These are phyloP conservation scores for Ryuthela nishihirai DNA, from an alignment of 2,888 invertebrate genomes.

Conservation along the genomic window DNA sequence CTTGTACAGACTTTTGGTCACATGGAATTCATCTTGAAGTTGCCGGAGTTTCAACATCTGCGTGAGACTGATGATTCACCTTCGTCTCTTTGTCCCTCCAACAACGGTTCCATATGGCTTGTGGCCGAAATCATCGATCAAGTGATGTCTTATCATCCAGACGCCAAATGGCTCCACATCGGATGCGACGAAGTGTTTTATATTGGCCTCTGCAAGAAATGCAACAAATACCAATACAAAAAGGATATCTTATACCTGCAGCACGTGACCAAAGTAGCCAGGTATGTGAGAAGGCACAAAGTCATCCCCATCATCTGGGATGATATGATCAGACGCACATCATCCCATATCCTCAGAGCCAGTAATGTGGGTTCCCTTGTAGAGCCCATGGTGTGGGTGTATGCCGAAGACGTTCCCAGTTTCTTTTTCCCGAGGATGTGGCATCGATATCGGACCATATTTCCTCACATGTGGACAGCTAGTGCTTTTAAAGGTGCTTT, in stretches of 20 bases:
- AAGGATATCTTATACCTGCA: conserved; percentile 39
- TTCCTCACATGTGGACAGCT: conserved; percentile 66
- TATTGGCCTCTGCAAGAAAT: conserved; percentile 63
- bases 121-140: conserved; percentile 48
- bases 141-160: conserved; percentile 43
- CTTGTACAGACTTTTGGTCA: conserved; percentile 57
- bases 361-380: conserved; percentile 61
- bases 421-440: conserved; percentile 55
- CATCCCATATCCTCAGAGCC: conserved; percentile 59
- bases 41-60: conserved; percentile 61
- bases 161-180: conserved; percentile 58
- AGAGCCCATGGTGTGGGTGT: conserved; percentile 78
- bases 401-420: conserved; percentile 65
- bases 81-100: conserved; percentile 57
- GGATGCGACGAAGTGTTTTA: conserved; percentile 71
- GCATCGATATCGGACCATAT: conserved; percentile 65
- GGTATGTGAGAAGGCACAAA: conserved; percentile 60
- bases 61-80: conserved; percentile 65
- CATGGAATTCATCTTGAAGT: conserved; percentile 68
- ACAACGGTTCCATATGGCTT: conserved; percentile 47
- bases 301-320: conserved; percentile 71
- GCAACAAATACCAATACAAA: conserved; percentile 51
- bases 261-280: conserved; percentile 60
- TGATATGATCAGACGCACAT: conserved; percentile 68
- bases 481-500: conserved; percentile 72